phyloP scores from a whole-genome alignment of 2,797 vertebrate genomes.

The Peromyscus attwateri region DNA sequence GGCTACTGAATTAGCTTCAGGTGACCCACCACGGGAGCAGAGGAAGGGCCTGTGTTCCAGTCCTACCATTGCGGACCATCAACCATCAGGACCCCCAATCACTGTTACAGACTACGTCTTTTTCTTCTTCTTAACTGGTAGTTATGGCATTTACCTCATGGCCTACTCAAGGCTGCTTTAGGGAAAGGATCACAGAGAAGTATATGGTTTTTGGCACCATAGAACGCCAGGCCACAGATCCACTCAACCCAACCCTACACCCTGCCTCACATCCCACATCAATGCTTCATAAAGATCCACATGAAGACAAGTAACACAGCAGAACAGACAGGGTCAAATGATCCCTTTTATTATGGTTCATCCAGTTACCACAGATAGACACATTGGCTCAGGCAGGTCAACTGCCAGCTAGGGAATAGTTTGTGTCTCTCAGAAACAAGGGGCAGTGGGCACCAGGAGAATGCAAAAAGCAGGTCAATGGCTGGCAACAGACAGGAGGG shows the following conservation, averaged over 20 bases:
- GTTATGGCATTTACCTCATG: slow-evolving; percentile 25
- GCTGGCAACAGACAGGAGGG: slow-evolving; percentile 46
- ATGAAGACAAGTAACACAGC: slow-evolving; percentile 60
- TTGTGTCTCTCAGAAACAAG: slow-evolving; percentile 72
- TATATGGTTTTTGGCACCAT: neutral
- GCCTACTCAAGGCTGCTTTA: neutral
- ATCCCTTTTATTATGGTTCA: slow-evolving; percentile 80
- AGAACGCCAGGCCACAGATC: slow-evolving; percentile 15
- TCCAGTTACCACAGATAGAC: slow-evolving; percentile 71
- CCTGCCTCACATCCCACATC: neutral
- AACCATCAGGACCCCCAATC: neutral
- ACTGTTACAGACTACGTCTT: neutral
- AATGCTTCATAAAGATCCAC: neutral
- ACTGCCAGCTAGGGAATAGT: slow-evolving; percentile 70
- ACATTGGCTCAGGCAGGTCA: slow-evolving; percentile 74
- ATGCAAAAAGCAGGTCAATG: slow-evolving; percentile 66
- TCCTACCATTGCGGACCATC: neutral
- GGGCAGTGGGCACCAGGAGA: slow-evolving; percentile 63
- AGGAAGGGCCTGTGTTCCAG: neutral
- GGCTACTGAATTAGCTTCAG: neutral
- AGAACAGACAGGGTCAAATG: slow-evolving; percentile 65
- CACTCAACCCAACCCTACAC: neutral
- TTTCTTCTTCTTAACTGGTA: neutral
- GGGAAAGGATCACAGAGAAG: neutral
- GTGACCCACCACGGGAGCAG: neutral